These are phyloP conservation scores for Emmelina monodactyla DNA, from an alignment of 2,888 invertebrate species.

Conservation along the genomic window DNA sequence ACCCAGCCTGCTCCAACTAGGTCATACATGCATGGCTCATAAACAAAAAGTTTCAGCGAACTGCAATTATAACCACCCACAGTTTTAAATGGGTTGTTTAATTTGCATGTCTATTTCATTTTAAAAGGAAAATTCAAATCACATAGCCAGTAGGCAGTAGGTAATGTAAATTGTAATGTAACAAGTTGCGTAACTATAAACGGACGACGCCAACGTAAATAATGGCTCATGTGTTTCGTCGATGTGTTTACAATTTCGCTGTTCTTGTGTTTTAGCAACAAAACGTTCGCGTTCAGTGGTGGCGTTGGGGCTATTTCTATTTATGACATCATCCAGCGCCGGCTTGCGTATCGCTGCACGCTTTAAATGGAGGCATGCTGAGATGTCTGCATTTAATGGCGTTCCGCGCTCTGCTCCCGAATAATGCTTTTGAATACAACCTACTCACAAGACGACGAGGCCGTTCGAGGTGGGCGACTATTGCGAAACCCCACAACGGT, in stretches of 20 bases:
- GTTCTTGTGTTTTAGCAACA: slow-evolving; percentile 42
- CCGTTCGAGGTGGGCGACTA: slow-evolving; percentile 34
- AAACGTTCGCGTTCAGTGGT: slow-evolving; percentile 41
- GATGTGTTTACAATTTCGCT: slow-evolving; percentile 34
- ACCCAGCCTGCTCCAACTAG: slow-evolving; percentile 43
- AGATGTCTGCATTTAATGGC: slow-evolving; percentile 61
- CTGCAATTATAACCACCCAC: too few species aligned
- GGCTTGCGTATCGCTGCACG: slow-evolving; percentile 66
- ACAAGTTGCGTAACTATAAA: slow-evolving; percentile 15
- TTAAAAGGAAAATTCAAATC: too few species aligned
- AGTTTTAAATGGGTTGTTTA: too few species aligned
- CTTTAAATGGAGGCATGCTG: slow-evolving; percentile 66
- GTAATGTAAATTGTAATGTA: too few species aligned
- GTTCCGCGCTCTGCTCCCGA: slow-evolving; percentile 60
- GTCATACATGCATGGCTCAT: slow-evolving; percentile 46
- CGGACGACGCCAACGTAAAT: slow-evolving; percentile 2
- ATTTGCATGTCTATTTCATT: too few species aligned
- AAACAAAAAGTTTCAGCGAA: slow-evolving; percentile 39
- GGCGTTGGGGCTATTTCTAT: slow-evolving; percentile 63
- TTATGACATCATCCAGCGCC: slow-evolving; percentile 67
- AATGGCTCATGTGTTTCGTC: slow-evolving; percentile 8
- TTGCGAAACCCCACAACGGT: slow-evolving; percentile 51
- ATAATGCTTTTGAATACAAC: slow-evolving; percentile 47
- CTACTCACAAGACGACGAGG: slow-evolving; percentile 20
- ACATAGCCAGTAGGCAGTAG: too few species aligned